These are phyloP conservation scores for Tiliqua scincoides DNA, from an alignment of 2,113 vertebrate species.

Conservation along the genomic window DNA sequence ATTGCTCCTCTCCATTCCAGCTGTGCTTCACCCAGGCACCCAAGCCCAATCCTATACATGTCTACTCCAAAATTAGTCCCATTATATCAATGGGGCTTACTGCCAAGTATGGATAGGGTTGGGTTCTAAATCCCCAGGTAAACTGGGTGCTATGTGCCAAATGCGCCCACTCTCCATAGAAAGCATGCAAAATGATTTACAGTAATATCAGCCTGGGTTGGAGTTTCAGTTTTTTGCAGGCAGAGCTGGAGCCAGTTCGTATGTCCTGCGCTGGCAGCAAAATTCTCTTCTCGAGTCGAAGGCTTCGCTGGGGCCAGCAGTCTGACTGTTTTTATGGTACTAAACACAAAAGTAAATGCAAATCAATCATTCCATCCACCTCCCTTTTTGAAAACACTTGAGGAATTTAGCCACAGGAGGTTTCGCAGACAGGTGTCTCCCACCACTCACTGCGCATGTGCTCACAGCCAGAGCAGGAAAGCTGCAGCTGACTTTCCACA, in stretches of 20 bases:
- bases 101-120: too few species aligned
- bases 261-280: conserved; percentile 54
- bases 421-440: too few species aligned
- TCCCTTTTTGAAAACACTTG: too few species aligned
- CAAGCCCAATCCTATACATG: too few species aligned
- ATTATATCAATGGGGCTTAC: too few species aligned
- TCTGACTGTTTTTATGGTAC: accelerated
- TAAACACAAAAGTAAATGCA: neutral
- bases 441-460: too few species aligned
- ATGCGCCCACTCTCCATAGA: neutral
- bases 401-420: too few species aligned
- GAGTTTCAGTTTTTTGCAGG: neutral
- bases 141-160: neutral
- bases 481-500: too few species aligned
- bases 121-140: neutral
- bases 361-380: neutral
- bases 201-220: conserved; percentile 11
- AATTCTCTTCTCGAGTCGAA: neutral
- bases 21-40: neutral
- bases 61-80: too few species aligned
- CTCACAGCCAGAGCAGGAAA: too few species aligned
- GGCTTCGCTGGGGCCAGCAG: accelerated
- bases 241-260: conserved; percentile 60
- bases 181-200: conserved; percentile 24
- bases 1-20: too few species aligned